These are phyloP conservation scores for Plebejus melissa DNA, from an alignment of 2,888 invertebrate genomes.

Conservation along the genomic window DNA sequence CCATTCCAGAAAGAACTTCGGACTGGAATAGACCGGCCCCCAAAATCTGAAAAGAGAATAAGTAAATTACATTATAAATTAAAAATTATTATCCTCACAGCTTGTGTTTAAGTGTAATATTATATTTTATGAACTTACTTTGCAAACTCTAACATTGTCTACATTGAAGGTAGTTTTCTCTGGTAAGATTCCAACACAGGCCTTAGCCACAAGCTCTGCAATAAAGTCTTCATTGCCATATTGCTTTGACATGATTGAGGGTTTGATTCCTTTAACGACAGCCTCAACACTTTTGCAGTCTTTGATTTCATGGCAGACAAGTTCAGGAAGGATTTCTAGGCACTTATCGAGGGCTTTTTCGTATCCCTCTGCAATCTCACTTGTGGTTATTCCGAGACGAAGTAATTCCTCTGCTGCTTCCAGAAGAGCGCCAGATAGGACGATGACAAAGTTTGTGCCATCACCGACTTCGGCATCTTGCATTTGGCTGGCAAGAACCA, in stretches of 20 bases:
- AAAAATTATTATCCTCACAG: not conserved
- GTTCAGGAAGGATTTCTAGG: slow-evolving; percentile 91
- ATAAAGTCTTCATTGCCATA: slow-evolving; percentile 98
- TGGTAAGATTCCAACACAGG: slow-evolving; percentile 93
- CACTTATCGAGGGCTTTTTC: slow-evolving; percentile 94
- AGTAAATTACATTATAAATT: not conserved
- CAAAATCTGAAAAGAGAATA: slow-evolving; percentile 75
- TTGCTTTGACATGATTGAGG: slow-evolving; percentile 97
- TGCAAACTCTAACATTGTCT: slow-evolving; percentile 97
- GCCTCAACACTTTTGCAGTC: slow-evolving; percentile 81
- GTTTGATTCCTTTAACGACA: slow-evolving; percentile 85
- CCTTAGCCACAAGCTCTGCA: slow-evolving; percentile 89
- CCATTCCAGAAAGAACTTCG: slow-evolving; percentile 96
- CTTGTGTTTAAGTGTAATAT: not conserved
- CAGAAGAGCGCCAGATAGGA: slow-evolving; percentile 94
- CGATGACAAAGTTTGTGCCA: slow-evolving; percentile 98
- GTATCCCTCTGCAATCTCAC: slow-evolving; percentile 97
- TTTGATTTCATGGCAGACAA: slow-evolving; percentile 88
- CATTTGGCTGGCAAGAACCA: slow-evolving; percentile 98
- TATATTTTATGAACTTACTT: slow-evolving; percentile 69
- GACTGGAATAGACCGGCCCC: slow-evolving; percentile 90
- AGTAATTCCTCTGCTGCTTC: slow-evolving; percentile 95
- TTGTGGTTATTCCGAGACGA: slow-evolving; percentile 96
- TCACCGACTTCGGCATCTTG: slow-evolving; percentile 99
- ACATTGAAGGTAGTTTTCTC: slow-evolving; percentile 96